Evolutionary conservation across 2,797 vertebrate species (phyloP), one percentile per base, ranked within the genome.

Genomic region (Acridotheres tristis): DNA sequence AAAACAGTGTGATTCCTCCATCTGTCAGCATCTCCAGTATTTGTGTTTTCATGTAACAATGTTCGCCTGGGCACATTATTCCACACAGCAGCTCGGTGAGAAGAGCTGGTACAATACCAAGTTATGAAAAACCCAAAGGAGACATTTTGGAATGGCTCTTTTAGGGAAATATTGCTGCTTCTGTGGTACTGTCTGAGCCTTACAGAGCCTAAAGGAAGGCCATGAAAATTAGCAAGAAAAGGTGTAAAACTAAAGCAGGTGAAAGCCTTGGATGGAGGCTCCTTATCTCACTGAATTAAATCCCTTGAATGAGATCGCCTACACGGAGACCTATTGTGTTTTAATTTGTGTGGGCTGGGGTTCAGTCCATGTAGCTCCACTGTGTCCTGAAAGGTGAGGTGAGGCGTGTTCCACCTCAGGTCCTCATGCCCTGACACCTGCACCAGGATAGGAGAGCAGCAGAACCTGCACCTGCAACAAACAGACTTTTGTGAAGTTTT

Each of bases 1-100:
- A 82, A 63, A 94, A 51, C 66, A 32, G 74, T 92, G 95, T 36
- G 66, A 51, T 89, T 93, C 59, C 90, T 90, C 93, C 90, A 79
- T 86, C 88, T 95, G 89, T 47, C 93, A 78, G 68, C 43, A 5
- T 87, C 88, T 62, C 81, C 87, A 58, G 50, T 45, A 16, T 50
- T 75, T 72, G 81, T 72, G 75, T 94, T 90, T 91, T 86, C 47
- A 0, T 6, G 16, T 65, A 80, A 74, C 85, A 63, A 48, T 43
- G 78, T 78, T 84, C 4, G 5, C 85, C 90, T 34, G 62, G n/a
- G 62, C 76, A 54, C 88, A 4, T 81, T 76, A 90, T 81, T 74
- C 73, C 79, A n/a, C 76, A 29, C 36, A 2, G 95, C 38, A 40
- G 71, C 80, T 68, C 12, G 0, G 69, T 16, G 79, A 91, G 85